Evolutionary conservation across 2,888 invertebrate species (phyloP).

Genomic region (Cerastis leucographa): DNA sequence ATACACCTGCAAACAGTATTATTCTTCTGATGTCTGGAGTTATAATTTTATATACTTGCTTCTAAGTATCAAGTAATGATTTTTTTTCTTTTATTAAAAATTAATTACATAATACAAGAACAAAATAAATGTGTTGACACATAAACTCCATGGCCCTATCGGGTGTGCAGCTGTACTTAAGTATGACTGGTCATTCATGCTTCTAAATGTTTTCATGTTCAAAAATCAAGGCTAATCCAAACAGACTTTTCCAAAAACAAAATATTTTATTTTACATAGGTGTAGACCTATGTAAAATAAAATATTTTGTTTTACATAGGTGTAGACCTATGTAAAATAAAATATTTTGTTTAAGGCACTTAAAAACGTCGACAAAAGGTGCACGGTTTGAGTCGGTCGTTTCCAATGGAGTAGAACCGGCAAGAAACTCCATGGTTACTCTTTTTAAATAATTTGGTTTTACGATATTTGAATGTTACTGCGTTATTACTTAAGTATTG

Average conservation of each 20-base stretch:
- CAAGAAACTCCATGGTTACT: too few species aligned
- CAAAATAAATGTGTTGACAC: neutral
- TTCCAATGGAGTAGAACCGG: too few species aligned
- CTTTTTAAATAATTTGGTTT: too few species aligned
- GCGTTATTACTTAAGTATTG: too few species aligned
- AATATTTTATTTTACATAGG: too few species aligned
- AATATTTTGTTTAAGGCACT: too few species aligned
- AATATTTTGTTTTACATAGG: too few species aligned
- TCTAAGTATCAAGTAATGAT: neutral
- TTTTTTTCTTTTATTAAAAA: neutral
- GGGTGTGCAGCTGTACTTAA: conserved; percentile 6
- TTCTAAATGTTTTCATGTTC: neutral
- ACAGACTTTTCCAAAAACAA: neutral
- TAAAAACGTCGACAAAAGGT: too few species aligned
- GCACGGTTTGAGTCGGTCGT: too few species aligned
- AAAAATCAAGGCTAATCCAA: neutral
- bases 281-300: too few species aligned
- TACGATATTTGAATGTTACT: too few species aligned
- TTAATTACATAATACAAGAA: neutral
- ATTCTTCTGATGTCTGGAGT: neutral
- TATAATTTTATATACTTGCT: neutral
- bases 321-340: too few species aligned
- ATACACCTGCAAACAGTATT: neutral
- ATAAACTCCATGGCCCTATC: neutral
- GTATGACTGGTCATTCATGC: neutral